Base-by-base conservation (phyloP, 2,888 invertebrate species). In the Venusia cambrica region DNA sequence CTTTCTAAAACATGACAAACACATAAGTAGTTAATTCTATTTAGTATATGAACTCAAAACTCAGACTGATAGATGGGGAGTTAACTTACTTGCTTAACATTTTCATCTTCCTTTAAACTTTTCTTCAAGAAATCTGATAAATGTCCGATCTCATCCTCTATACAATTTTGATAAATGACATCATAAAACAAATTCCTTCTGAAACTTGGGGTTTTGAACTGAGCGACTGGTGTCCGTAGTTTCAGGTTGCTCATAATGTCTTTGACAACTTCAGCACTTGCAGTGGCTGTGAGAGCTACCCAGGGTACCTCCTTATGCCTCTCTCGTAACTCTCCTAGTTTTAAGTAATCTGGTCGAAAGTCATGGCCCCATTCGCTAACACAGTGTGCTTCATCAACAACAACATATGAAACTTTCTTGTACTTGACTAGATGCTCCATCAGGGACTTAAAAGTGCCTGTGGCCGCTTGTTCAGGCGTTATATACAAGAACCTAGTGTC, bases 321-420 rank as follows among this genome's bases (percentile, higher is more conserved):
- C 40, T 85, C 87, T 55, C 85, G 62, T 19, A 87, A 54, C 30
- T 71, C 57, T 5, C 97, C 97, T 10, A 99, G 83, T 73, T 96
- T 96, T 9, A 98, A 88, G 73, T 98, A 99, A 74, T 97, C 97
- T 0, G 97, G 97, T 3, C 97, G 89, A 73, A 99, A 99, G 76
- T 99, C 98, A 79, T 99, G 99, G 0, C 99, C 99, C 99, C 99
- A 99, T 61, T 99, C 95, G 58, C 97, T 97, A 0, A 99, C 97
- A 84, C 98, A 98, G 79, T 98, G 98, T 1, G 97, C 98, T 85
- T 99, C 99, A 79, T 99, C 99, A 5, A 99, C 94, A 9, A 98
- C 93, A 56, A 99, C 92, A 73, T 96, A 97, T 0, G 94, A 93
- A 2, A 99, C 78, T 64, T 95, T 92, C 33, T 93, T 90, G 59